Percentiles rank a stretch among this genome's conserved stretches.
These are phyloP conservation scores for Riparia riparia DNA, from an alignment of 2,113 vertebrate species.

Conservation along the genomic window DNA sequence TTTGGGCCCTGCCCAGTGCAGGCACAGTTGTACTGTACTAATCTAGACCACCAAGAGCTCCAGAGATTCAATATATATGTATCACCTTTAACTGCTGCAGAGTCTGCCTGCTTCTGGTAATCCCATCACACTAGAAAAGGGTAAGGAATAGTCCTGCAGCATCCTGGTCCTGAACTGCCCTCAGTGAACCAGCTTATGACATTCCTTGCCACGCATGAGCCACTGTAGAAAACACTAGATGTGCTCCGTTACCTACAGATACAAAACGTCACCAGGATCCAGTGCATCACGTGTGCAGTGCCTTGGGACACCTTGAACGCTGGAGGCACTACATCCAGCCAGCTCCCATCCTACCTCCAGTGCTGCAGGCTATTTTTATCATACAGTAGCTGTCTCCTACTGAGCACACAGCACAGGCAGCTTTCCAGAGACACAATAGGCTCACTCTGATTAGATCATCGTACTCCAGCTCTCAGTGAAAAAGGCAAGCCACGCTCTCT, in stretches of 20 bases:
- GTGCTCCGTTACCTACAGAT: neutral
- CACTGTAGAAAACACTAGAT: neutral
- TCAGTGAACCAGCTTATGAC: neutral
- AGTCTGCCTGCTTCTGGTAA: neutral
- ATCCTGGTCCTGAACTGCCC: neutral
- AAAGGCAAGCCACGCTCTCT: neutral
- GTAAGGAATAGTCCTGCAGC: neutral
- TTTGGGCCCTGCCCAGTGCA: neutral
- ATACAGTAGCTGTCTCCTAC: neutral
- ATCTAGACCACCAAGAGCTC: neutral
- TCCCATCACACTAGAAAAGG: neutral
- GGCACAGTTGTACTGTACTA: neutral
- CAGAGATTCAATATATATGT: neutral
- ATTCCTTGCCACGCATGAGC: neutral
- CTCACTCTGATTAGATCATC: neutral
- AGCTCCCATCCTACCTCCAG: neutral
- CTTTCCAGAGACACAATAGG: conserved; percentile 1
- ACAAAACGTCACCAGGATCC: neutral
- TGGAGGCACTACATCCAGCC: conserved; percentile 52
- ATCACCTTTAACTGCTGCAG: neutral
- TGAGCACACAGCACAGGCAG: neutral
- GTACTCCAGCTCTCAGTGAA: neutral
- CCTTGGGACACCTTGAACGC: neutral
- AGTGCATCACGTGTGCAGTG: neutral
- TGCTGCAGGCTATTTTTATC: conserved; percentile 28